A percentile compares a stretch with the other conserved stretches of the same genome.
Evolutionary conservation across 2,113 vertebrate genomes (phyloP).

Genomic region (Hepsetus odoe): DNA sequence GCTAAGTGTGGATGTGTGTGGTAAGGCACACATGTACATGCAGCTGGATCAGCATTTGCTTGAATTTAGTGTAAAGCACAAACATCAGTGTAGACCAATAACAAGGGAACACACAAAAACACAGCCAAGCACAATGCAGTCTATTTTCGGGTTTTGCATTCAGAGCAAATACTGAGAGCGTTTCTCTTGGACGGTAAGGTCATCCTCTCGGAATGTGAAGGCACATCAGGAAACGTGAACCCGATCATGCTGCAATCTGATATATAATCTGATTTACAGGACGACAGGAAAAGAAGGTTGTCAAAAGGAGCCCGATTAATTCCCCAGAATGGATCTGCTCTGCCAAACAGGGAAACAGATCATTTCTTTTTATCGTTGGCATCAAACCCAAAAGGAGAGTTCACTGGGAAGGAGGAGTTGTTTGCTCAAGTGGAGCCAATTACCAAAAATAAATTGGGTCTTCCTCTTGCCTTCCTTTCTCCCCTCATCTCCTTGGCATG

Average conservation of each 20-base stretch:
- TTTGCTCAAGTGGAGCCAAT: constrained; percentile 84
- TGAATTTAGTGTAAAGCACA: too few species aligned
- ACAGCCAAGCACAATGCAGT: too few species aligned
- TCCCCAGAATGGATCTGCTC: constrained; percentile 39
- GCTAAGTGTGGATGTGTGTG: too few species aligned
- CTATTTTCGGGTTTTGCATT: too few species aligned
- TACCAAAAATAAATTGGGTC: constrained; percentile 79
- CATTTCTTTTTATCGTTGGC: constrained; percentile 57
- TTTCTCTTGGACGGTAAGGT: too few species aligned
- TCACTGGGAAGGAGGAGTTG: constrained; percentile 69
- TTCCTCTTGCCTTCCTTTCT: constrained; percentile 63
- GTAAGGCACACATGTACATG: too few species aligned
- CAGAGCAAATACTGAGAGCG: too few species aligned
- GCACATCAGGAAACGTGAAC: not conserved
- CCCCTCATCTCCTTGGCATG: constrained; percentile 64
- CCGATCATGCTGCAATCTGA: not conserved
- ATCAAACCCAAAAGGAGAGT: constrained; percentile 59
- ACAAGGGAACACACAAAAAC: too few species aligned
- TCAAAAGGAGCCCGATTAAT: constrained; percentile 44
- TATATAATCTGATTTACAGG: not conserved
- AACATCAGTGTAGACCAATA: too few species aligned
- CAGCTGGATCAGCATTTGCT: too few species aligned
- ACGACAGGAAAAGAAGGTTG: constrained; percentile 42
- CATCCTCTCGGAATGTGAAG: not conserved
- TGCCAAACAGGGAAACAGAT: constrained; percentile 53